Conservation (phyloP, 2,113 vertebrate species). For the Alligator mississippiensis region DNA sequence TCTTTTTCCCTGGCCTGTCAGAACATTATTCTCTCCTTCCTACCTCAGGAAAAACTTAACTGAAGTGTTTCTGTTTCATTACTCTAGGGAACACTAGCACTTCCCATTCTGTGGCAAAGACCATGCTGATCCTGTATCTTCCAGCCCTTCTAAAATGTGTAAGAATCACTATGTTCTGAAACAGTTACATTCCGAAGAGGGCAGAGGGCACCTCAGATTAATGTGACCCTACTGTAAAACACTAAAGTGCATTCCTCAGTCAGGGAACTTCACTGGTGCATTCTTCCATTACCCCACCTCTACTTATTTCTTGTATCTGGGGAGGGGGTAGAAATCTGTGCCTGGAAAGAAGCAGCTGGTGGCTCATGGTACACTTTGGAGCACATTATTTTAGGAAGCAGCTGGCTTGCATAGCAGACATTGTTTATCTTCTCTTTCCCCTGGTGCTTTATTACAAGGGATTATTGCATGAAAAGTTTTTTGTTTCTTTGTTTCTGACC, state of each 20-base stretch:
- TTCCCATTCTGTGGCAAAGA: background rate
- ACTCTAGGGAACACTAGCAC: background rate
- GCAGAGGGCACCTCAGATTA: background rate
- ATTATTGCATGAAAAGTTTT: slow-evolving; percentile 64
- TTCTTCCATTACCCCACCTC: background rate
- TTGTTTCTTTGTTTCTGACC: slow-evolving; percentile 1
- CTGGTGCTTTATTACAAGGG: slow-evolving; percentile 57
- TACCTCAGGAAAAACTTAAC: background rate
- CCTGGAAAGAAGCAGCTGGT: background rate
- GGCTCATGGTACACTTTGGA: background rate
- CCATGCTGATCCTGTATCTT: background rate
- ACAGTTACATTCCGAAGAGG: slow-evolving; percentile 37
- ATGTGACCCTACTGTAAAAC: background rate
- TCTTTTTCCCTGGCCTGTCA: background rate
- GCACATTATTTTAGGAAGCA: slow-evolving; percentile 50
- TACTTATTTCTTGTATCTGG: background rate
- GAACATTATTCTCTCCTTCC: background rate
- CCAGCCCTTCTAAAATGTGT: background rate
- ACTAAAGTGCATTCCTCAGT: background rate
- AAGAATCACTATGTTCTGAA: rapidly evolving
- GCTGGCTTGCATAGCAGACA: slow-evolving; percentile 62
- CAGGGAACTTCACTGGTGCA: background rate
- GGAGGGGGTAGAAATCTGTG: background rate
- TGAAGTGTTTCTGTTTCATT: background rate
- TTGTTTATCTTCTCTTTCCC: slow-evolving; percentile 26